Percentiles rank a stretch among this genome's conserved stretches.
phyloP scores from a whole-genome alignment of 2,888 invertebrate species.

The Dicyrtomina minuta region DNA sequence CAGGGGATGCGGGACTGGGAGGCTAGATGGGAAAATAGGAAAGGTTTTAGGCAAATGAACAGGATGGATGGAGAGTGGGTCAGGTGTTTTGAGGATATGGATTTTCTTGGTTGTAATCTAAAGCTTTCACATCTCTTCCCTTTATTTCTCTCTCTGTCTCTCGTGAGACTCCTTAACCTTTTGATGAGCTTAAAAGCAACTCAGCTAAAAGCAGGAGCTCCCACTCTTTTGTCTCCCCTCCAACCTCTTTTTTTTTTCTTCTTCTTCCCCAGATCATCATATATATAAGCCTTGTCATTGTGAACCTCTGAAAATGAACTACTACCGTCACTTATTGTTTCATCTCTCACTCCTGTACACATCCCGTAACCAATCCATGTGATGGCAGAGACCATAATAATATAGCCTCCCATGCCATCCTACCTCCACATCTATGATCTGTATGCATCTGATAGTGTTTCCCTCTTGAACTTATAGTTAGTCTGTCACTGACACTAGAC shows the following conservation, averaged over 20 bases:
- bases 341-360: conserved; percentile 7
- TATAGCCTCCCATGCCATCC: no score
- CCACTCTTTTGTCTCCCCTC: conserved; percentile 1
- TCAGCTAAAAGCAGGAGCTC: conserved; percentile 11
- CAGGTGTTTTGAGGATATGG: conserved; percentile 12
- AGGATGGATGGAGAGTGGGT: conserved; percentile 13
- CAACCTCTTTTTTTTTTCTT: not conserved
- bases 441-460: no score
- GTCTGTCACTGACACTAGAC: no score
- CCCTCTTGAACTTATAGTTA: no score
- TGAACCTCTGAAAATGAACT: not conserved
- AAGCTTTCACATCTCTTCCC: conserved; percentile 1
- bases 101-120: conserved; percentile 15
- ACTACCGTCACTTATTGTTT: conserved; percentile 10
- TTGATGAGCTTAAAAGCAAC: conserved; percentile 29
- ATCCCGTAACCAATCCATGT: no score
- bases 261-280: no score
- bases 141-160: not conserved
- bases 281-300: conserved; percentile 14
- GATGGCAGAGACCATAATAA: no score
- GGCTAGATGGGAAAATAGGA: not conserved
- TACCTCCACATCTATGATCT: no score
- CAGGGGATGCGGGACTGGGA: no score
- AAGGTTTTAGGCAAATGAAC: conserved; percentile 32
- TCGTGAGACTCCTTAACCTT: conserved; percentile 21